Evolutionary conservation across 1,140 invertebrate species (phyloP).

Genomic region (Linepithema humile): DNA sequence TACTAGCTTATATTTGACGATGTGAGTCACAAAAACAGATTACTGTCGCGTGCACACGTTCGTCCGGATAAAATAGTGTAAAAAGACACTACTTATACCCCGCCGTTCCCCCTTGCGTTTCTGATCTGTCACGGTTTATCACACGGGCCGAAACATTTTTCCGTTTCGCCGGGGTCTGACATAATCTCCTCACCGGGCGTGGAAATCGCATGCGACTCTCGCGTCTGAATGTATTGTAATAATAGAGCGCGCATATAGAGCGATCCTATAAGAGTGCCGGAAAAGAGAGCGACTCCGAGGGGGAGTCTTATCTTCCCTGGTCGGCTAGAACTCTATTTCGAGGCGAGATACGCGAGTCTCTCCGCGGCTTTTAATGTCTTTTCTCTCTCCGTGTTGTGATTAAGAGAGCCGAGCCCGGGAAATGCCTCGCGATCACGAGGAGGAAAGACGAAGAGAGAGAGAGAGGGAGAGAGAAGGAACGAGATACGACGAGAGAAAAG

Average conservation of each 20-base stretch:
- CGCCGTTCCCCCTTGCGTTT: neutral
- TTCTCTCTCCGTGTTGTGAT: slow-evolving; percentile 81
- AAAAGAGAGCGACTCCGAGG: slow-evolving; percentile 72
- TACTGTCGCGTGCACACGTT: neutral
- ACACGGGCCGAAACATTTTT: slow-evolving; percentile 58
- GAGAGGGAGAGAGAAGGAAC: slow-evolving; percentile 24
- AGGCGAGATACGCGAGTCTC: slow-evolving; percentile 77
- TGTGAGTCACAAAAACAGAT: neutral
- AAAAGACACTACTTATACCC: neutral
- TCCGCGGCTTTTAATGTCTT: slow-evolving; percentile 81
- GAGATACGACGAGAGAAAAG: slow-evolving; percentile 46
- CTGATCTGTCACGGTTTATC: slow-evolving; percentile 52
- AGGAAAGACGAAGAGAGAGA: slow-evolving; percentile 12
- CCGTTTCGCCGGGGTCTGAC: slow-evolving; percentile 58
- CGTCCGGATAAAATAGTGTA: slow-evolving; percentile 8
- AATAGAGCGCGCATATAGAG: slow-evolving; percentile 69
- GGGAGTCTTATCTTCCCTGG: slow-evolving; percentile 82
- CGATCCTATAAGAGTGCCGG: slow-evolving; percentile 66
- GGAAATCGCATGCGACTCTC: slow-evolving; percentile 66
- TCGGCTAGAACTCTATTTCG: slow-evolving; percentile 80
- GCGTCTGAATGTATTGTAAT: slow-evolving; percentile 63
- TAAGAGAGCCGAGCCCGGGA: slow-evolving; percentile 74
- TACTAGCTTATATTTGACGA: neutral
- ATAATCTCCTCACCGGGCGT: slow-evolving; percentile 61
- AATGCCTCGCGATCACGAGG: slow-evolving; percentile 33